Evolutionary conservation across 1,140 invertebrate genomes (phyloP).

Genomic region (Belonocnema kinseyi): DNA sequence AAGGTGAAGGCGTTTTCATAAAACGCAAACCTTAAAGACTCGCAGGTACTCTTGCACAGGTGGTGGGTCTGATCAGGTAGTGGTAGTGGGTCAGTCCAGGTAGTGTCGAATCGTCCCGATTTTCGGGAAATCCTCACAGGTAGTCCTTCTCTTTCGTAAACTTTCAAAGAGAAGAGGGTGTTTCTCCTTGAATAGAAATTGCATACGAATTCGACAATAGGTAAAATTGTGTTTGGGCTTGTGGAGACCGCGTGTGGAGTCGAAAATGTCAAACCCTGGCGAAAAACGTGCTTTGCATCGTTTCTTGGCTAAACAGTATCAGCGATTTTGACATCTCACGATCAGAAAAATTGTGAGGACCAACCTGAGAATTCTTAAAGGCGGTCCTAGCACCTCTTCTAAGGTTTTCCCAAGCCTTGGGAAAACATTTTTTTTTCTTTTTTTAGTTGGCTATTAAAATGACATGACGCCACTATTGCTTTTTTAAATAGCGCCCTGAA

Average conservation of each 20-base stretch:
- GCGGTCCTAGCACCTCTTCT: neutral
- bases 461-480: slow-evolving; percentile 2
- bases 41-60: neutral
- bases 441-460: slow-evolving; percentile 3
- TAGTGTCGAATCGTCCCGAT: neutral
- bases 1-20: neutral
- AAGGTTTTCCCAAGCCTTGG: neutral
- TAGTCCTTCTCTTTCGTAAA: neutral
- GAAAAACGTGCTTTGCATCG: slow-evolving; percentile 17
- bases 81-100: neutral
- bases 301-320: neutral
- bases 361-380: slow-evolving; percentile 11
- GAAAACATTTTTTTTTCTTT: neutral
- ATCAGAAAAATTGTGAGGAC: slow-evolving; percentile 8
- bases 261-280: neutral
- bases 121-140: neutral
- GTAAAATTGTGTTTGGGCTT: neutral
- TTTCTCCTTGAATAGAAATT: slow-evolving; percentile 1
- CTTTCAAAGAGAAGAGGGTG: neutral
- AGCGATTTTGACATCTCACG: slow-evolving; percentile 16
- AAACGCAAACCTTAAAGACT: neutral
- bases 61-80: neutral
- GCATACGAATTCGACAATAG: neutral
- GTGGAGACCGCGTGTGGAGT: slow-evolving; percentile 1
- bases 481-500: neutral